Conservation (phyloP, 2,888 invertebrate genomes). For the Agonum fuliginosum region DNA sequence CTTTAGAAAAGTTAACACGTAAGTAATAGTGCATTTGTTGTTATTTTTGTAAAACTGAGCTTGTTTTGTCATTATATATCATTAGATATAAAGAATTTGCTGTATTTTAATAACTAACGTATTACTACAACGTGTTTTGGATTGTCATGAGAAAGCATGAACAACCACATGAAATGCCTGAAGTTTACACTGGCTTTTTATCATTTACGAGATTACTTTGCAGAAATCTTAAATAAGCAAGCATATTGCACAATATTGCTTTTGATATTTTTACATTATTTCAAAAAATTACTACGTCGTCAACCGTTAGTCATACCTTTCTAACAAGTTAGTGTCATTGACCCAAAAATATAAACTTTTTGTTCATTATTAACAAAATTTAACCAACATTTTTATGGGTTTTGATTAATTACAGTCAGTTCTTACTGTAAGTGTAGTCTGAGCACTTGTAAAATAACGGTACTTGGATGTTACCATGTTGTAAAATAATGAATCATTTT, state of each 20-base stretch:
- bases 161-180: constrained; percentile 1
- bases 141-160: constrained; percentile 45
- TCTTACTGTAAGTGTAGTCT: background rate
- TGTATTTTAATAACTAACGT: background rate
- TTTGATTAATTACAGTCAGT: background rate
- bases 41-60: constrained; percentile 7
- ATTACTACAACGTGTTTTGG: constrained; percentile 50
- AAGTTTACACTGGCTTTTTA: background rate
- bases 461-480: constrained; percentile 14
- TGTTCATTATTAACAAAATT: constrained; percentile 19
- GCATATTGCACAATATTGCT: constrained; percentile 9
- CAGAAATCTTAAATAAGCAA: background rate
- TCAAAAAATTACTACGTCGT: constrained; percentile 25
- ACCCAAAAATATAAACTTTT: constrained; percentile 48
- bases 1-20: constrained; percentile 72
- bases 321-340: constrained; percentile 56
- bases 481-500: constrained; percentile 12
- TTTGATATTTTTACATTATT: constrained; percentile 19
- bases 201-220: background rate
- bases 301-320: constrained; percentile 47
- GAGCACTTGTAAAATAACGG: background rate
- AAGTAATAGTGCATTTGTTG: constrained; percentile 66
- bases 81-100: background rate
- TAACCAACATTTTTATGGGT: background rate
- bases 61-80: background rate